Evolutionary conservation across 2,888 invertebrate species (phyloP).

Genomic region (Drosophila hamatofila): DNA sequence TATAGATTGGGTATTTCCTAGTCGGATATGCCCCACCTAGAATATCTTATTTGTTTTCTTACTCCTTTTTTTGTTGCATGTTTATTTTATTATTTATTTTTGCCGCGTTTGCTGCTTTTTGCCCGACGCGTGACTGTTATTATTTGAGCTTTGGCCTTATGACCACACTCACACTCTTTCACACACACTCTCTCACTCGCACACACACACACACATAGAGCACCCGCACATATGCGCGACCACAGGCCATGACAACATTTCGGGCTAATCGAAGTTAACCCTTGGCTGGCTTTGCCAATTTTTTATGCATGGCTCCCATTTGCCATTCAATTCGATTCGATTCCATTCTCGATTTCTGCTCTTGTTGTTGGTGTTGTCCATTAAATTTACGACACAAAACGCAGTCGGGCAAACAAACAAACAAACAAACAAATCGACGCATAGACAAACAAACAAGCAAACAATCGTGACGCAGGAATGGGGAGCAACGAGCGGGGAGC

Average conservation of each 20-base stretch:
- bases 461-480: constrained; percentile 33
- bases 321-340: constrained; percentile 78
- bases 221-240: constrained; percentile 77
- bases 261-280: constrained; percentile 81
- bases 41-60: constrained; percentile 31
- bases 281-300: constrained; percentile 79
- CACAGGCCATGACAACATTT: constrained; percentile 81
- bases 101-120: constrained; percentile 69
- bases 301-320: constrained; percentile 79
- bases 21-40: neutral
- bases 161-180: constrained; percentile 68
- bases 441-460: constrained; percentile 71
- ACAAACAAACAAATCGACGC: constrained; percentile 70
- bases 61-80: constrained; percentile 42
- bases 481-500: constrained; percentile 15
- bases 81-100: constrained; percentile 75
- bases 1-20: neutral
- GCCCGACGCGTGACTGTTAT: constrained; percentile 74
- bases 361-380: constrained; percentile 60
- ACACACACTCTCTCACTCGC: constrained; percentile 25
- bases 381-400: constrained; percentile 81
- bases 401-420: constrained; percentile 73
- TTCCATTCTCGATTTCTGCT: constrained; percentile 72
- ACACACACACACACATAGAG: constrained; percentile 14
- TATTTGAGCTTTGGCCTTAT: constrained; percentile 78